These are phyloP conservation scores for Autographa gamma DNA, from an alignment of 2,888 invertebrate species.

Conservation along the genomic window DNA sequence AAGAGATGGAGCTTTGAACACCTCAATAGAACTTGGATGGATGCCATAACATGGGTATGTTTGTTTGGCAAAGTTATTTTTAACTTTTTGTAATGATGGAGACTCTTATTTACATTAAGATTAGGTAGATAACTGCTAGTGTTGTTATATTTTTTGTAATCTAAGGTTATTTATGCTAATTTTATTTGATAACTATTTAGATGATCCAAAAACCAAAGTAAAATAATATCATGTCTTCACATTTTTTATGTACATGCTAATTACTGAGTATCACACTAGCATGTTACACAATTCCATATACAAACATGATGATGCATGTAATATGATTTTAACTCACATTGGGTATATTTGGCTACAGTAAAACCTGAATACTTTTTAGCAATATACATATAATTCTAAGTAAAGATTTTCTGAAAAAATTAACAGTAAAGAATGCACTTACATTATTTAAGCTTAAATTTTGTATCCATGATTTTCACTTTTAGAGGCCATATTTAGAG, in stretches of 20 bases:
- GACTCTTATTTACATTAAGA: not conserved
- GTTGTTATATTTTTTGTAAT: not conserved
- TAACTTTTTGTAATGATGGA: conserved; percentile 3
- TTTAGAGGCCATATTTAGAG: not conserved
- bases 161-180: not conserved
- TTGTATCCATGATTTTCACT: not conserved
- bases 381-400: too few relatives aligned
- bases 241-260: not conserved
- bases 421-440: too few relatives aligned
- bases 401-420: too few relatives aligned
- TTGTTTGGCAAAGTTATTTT: conserved; percentile 42
- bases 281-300: not conserved
- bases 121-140: not conserved
- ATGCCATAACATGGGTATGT: conserved; percentile 88
- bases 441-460: too few relatives aligned
- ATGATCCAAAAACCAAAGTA: not conserved
- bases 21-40: conserved; percentile 82
- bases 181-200: not conserved
- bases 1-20: conserved; percentile 82
- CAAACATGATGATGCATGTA: too few relatives aligned
- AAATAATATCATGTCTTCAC: not conserved
- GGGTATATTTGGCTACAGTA: too few relatives aligned
- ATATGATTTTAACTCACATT: too few relatives aligned
- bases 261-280: not conserved
- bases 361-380: too few relatives aligned